Percentiles rank a stretch among this genome's conserved stretches.
These are phyloP conservation scores for Microcebus griseorufus DNA, from an alignment of 2,113 vertebrate genomes.

Conservation along the genomic window DNA sequence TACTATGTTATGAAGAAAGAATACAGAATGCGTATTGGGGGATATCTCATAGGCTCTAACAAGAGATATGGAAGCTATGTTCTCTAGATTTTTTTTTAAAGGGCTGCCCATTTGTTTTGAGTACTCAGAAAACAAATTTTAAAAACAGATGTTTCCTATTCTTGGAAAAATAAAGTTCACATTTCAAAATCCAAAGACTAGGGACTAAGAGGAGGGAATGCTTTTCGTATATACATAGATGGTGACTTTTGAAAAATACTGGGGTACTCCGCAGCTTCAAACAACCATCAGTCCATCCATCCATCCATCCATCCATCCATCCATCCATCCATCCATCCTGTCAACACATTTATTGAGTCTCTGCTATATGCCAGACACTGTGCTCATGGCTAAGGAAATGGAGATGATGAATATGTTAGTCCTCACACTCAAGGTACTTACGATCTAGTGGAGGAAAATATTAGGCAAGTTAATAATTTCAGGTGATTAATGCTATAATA, in stretches of 20 bases:
- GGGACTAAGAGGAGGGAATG: not conserved
- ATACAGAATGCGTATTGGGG: not conserved
- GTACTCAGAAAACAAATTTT: not conserved
- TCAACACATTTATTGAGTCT: not conserved
- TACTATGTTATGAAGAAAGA: not conserved
- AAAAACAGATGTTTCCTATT: not conserved
- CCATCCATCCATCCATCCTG: not conserved
- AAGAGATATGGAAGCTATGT: not conserved
- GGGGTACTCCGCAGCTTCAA: not conserved
- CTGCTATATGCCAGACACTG: not conserved
- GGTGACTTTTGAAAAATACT: conserved; percentile 31
- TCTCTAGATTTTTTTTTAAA: conserved; percentile 27
- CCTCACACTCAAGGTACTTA: not conserved
- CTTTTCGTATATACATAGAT: not conserved
- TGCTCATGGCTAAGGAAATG: not conserved
- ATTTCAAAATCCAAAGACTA: conserved; percentile 8
- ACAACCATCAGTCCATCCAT: not conserved
- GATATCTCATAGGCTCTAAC: not conserved
- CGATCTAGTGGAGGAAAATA: not conserved
- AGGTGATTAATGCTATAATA: not conserved
- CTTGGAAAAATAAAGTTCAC: conserved; percentile 14
- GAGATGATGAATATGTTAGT: not conserved
- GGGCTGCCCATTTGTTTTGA: not conserved
- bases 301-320: not conserved
- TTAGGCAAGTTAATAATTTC: not conserved